Evolutionary conservation across 2,113 vertebrate species (phyloP).

Genomic region (Pelvicachromis taeniatus): DNA sequence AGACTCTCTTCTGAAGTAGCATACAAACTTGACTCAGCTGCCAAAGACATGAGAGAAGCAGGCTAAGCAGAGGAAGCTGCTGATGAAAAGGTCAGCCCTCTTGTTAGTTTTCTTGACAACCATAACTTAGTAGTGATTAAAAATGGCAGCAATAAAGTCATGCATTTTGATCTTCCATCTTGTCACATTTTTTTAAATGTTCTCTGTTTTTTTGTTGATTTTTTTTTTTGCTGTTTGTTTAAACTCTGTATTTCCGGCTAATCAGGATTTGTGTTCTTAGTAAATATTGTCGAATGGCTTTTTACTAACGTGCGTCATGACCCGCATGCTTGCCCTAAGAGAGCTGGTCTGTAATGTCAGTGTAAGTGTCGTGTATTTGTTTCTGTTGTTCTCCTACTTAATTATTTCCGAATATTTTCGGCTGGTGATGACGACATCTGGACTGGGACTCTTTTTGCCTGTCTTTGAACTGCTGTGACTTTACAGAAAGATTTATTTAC

Average conservation of each 20-base stretch:
- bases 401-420: not conserved
- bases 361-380: not conserved
- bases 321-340: not conserved
- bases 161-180: not conserved
- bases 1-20: constrained; percentile 15
- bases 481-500: not conserved
- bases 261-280: constrained; percentile 21
- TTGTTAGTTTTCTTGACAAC: not conserved
- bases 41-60: not conserved
- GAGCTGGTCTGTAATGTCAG: not conserved
- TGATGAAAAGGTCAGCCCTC: not conserved
- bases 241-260: not conserved
- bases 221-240: constrained; percentile 16
- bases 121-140: not conserved
- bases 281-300: constrained; percentile 39
- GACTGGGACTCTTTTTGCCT: not conserved
- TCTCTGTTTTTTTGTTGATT: not conserved
- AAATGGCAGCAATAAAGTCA: not conserved
- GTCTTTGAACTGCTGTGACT: not conserved
- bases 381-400: not conserved
- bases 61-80: not conserved
- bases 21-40: not conserved
- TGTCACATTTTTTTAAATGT: not conserved
- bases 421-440: not conserved
- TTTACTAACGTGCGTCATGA: constrained; percentile 34